Evolutionary conservation across 2,888 invertebrate genomes (phyloP).

Genomic region (Metalampra italica): DNA sequence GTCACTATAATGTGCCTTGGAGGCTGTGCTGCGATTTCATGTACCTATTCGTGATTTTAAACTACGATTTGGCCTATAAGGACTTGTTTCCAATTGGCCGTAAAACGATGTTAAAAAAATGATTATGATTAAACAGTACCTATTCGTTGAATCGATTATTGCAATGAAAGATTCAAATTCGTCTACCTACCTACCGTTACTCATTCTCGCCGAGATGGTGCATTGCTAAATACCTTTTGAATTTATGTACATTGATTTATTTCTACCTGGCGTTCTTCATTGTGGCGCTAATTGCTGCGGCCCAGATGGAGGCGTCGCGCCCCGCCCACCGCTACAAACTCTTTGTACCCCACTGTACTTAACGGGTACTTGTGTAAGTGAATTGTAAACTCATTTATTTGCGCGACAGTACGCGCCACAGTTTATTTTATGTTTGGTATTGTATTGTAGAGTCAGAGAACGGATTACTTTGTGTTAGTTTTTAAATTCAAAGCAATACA

Average conservation of each 20-base stretch:
- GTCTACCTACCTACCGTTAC: too few relatives aligned
- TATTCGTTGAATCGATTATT: too few relatives aligned
- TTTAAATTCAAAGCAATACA: background rate
- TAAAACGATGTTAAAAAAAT: too few relatives aligned
- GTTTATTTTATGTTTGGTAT: constrained; percentile 63
- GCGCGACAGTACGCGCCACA: constrained; percentile 45
- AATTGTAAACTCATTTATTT: constrained; percentile 39
- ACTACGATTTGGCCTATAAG: too few relatives aligned
- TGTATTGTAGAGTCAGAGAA: constrained; percentile 43
- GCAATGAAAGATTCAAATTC: too few relatives aligned
- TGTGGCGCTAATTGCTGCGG: constrained; percentile 56
- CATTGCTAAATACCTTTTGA: constrained; percentile 7
- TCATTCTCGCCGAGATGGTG: background rate
- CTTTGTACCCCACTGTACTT: constrained; percentile 55
- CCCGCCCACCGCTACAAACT: constrained; percentile 56
- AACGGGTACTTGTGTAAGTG: constrained; percentile 24
- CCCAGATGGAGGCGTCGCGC: constrained; percentile 58
- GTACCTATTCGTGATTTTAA: too few relatives aligned
- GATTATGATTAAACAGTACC: too few relatives aligned
- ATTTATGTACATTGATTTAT: constrained; percentile 59
- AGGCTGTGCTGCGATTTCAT: too few relatives aligned
- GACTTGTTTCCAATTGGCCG: too few relatives aligned
- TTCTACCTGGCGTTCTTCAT: constrained; percentile 51
- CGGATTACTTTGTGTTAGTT: background rate
- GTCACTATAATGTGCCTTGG: too few relatives aligned